Conservation (phyloP, 1,140 invertebrate genomes). For the Leptinotarsa undecemlineata region DNA sequence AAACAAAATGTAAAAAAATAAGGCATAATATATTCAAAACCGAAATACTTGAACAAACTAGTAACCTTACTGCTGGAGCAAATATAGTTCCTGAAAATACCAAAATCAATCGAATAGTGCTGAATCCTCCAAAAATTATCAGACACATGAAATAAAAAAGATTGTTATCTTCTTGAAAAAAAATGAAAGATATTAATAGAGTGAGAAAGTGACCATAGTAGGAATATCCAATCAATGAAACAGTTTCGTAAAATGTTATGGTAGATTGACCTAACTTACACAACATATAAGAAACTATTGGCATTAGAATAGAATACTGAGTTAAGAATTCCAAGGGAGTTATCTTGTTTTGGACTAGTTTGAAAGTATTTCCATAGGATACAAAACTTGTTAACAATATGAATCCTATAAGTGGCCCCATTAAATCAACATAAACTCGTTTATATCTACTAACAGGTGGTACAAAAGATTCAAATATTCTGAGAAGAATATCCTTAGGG, state of each 20-base stretch:
- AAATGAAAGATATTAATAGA: conserved; percentile 53
- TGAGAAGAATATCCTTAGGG: conserved; percentile 48
- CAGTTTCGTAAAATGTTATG: conserved; percentile 52
- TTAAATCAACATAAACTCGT: conserved; percentile 55
- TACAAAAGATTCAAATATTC: conserved; percentile 54
- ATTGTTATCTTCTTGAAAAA: conserved; percentile 54
- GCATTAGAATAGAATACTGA: conserved; percentile 50
- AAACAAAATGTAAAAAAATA: conserved; percentile 59
- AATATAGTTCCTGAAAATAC: conserved; percentile 56
- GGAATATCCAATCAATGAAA: conserved; percentile 57
- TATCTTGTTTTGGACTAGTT: conserved; percentile 41
- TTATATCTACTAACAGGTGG: conserved; percentile 53
- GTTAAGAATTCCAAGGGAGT: conserved; percentile 50
- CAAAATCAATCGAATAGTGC: conserved; percentile 55
- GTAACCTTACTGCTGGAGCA: conserved; percentile 54
- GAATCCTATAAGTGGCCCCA: conserved; percentile 55
- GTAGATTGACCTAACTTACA: conserved; percentile 49
- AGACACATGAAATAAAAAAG: conserved; percentile 56
- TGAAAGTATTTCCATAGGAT: conserved; percentile 53
- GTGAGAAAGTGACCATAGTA: conserved; percentile 59
- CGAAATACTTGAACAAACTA: conserved; percentile 57
- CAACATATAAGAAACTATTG: conserved; percentile 50
- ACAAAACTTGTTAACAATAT: conserved; percentile 50
- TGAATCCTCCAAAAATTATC: conserved; percentile 56
- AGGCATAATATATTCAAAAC: conserved; percentile 57